phyloP scores from a whole-genome alignment of 2,888 invertebrate genomes.

The Dioctria rufipes region DNA sequence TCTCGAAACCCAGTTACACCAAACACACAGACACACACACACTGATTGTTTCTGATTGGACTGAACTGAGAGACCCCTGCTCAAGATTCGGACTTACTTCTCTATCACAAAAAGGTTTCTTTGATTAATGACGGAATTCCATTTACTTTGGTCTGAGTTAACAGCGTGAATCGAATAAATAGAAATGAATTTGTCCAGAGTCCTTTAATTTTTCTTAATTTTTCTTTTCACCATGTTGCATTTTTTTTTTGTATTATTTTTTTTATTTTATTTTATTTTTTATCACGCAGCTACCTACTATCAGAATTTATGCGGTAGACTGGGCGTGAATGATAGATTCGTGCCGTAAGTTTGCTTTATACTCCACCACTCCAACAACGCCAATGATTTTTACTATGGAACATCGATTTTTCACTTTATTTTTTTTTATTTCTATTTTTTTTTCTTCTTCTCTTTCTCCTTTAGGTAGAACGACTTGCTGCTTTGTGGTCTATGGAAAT shows the following conservation, averaged over 20 bases:
- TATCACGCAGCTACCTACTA: neutral
- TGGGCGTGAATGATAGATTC: constrained; percentile 17
- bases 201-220: no score
- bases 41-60: neutral
- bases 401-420: neutral
- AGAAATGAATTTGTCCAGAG: neutral
- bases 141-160: neutral
- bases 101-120: neutral
- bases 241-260: no score
- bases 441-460: no score
- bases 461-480: no score
- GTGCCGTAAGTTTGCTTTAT: neutral
- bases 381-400: neutral
- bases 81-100: neutral
- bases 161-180: neutral
- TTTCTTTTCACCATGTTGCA: no score
- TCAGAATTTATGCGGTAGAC: neutral
- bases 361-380: neutral
- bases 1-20: no score
- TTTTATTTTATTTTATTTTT: neutral
- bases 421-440: no score
- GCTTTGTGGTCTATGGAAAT: neutral
- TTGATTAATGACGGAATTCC: neutral
- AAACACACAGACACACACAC: no score
- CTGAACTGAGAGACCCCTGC: neutral